Base-by-base conservation (phyloP, 2,888 invertebrate species). In the Linyphia triangularis region DNA sequence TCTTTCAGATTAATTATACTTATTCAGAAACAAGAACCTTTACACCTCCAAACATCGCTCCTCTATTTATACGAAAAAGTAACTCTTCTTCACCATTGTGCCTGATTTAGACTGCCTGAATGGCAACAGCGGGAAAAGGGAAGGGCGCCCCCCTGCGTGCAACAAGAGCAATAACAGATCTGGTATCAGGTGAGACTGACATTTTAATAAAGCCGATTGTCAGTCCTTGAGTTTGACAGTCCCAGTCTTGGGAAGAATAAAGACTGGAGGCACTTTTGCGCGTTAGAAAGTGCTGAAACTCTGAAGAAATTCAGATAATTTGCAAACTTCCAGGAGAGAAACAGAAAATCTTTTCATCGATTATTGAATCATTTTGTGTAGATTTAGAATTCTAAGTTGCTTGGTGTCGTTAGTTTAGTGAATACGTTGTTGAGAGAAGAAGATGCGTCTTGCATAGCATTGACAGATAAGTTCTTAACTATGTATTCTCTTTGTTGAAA, bases 141-240 rank as follows among this genome's bases (percentile, higher is more conserved):
- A n/a, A 28, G 26, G 19, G 24, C 57, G 51, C 28, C 70, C 24
- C 28, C 37, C 40, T 40, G 40, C 73, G 43, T 67, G 63, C 67
- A 84, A 84, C 84, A 84, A 75, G 84, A 57, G 84, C 84, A 84
- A 84, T 84, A 84, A 84, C 84, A 84, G 84, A 73, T 43, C 43
- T 33, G 75, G 84, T 75, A 84, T 84, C 84, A 84, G 84, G 84
- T 84, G 84, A 84, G 51, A 70, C 63, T 84, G 84, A 84, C 84
- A 75, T 84, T 84, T 84, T 84, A 84, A 84, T 84, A 84, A 84
- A 84, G 84, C 65, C 84, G 84, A 84, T 84, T 84, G 84, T 84
- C 84, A 84, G 75, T 84, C 65, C 59, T 51, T 16, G 16, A 51
- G 63, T 84, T 82, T 84, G 84, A 84, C 84, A 84, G 84, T 37